These are phyloP conservation scores for Eupithecia dodoneata DNA, from an alignment of 2,888 invertebrate species.

Conservation along the genomic window DNA sequence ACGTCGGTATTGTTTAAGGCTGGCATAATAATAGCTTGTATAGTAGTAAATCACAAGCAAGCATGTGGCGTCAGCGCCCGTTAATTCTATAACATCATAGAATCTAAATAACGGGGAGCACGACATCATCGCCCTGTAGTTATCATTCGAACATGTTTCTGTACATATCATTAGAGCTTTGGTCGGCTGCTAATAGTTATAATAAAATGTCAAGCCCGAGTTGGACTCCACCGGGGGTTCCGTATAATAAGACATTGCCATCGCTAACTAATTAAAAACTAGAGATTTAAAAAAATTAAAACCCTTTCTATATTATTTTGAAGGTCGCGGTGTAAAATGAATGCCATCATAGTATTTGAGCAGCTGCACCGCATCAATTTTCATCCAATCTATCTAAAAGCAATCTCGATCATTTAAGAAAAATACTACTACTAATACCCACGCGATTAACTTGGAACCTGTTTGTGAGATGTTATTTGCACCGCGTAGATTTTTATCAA, in stretches of 20 bases:
- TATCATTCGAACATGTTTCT: conserved; percentile 25
- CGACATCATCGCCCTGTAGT: conserved; percentile 45
- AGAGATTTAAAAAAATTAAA: not conserved
- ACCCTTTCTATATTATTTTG: not conserved
- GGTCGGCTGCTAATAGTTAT: not conserved
- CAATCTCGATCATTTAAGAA: too few species aligned
- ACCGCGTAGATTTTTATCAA: not conserved
- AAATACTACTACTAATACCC: too few species aligned
- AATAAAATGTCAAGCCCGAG: not conserved
- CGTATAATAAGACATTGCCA: not conserved
- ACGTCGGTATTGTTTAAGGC: conserved; percentile 54
- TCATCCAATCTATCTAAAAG: too few species aligned
- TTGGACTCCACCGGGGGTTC: too few species aligned
- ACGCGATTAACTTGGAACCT: not conserved
- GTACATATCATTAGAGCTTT: conserved; percentile 21
- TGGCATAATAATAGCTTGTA: conserved; percentile 59
- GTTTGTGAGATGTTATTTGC: not conserved
- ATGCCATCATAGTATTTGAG: not conserved
- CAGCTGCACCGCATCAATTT: too few species aligned
- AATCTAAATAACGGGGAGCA: conserved; percentile 57
- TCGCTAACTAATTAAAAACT: not conserved
- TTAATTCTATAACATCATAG: conserved; percentile 59
- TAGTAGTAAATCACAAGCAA: conserved; percentile 56
- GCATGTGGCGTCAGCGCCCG: conserved; percentile 51
- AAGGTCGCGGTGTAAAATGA: too few species aligned